Conservation (phyloP, 2,797 vertebrate species). For the Lacerta bilineata region DNA sequence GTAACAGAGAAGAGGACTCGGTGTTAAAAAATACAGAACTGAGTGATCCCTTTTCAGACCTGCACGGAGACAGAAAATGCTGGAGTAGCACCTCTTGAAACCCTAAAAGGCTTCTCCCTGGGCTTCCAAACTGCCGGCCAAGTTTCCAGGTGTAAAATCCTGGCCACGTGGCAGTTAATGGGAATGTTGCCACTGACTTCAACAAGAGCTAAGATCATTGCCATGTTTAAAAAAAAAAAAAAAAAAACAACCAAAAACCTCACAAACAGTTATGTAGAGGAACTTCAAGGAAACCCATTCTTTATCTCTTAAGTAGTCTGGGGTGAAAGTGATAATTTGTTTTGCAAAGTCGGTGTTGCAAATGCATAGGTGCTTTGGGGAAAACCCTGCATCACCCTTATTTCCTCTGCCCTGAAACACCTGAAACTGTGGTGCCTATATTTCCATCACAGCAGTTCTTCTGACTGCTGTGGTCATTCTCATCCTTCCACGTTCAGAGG, state of each 20-base stretch:
- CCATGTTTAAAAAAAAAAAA: neutral
- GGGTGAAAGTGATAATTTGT: neutral
- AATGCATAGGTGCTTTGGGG: neutral
- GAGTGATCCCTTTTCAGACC: constrained; percentile 21
- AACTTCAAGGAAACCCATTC: neutral
- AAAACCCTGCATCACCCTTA: neutral
- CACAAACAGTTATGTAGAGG: neutral
- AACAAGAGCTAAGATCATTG: neutral
- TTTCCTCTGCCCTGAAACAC: neutral
- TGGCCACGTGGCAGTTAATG: neutral
- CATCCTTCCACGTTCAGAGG: neutral
- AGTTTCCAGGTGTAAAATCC: constrained; percentile 12
- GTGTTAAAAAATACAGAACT: constrained; percentile 40
- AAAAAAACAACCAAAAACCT: neutral
- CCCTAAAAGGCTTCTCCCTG: constrained; percentile 1
- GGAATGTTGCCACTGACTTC: neutral
- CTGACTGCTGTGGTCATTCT: neutral
- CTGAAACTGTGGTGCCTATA: neutral
- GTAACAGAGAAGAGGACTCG: constrained; percentile 39
- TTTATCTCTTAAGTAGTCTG: neutral
- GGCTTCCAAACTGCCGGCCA: neutral
- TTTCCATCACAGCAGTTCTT: neutral
- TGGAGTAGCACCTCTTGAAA: constrained; percentile 30
- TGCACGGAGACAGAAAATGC: neutral
- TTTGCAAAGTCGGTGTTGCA: neutral